Evolutionary conservation across 2,888 invertebrate genomes (phyloP).

Genomic region (Pachydiplax longipennis): DNA sequence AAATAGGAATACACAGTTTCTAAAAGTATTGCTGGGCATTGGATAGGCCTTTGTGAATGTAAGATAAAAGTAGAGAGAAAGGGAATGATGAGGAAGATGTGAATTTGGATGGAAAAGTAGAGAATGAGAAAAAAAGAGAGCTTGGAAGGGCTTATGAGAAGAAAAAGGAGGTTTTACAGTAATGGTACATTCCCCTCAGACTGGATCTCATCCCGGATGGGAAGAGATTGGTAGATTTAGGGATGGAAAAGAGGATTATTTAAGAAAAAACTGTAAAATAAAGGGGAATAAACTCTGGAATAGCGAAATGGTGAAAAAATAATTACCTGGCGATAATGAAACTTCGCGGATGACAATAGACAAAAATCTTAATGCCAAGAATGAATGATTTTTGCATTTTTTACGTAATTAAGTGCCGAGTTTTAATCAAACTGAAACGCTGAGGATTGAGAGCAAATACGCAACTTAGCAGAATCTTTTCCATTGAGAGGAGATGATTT

Average conservation of each 20-base stretch:
- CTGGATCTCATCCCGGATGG: conserved; percentile 10
- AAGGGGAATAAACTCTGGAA: background rate
- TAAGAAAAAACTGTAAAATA: background rate
- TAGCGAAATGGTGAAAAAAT: background rate
- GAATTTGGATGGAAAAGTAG: background rate
- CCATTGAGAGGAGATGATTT: too few relatives aligned
- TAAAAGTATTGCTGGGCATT: too few relatives aligned
- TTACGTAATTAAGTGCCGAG: background rate
- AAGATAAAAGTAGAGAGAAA: background rate
- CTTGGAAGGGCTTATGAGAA: background rate
- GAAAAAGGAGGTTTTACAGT: background rate
- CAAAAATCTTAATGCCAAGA: background rate
- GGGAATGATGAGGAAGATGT: background rate
- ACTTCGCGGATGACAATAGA: background rate
- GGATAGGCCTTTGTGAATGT: background rate
- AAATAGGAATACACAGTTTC: too few relatives aligned
- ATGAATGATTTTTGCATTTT: background rate
- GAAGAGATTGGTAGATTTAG: background rate
- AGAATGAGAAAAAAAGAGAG: background rate
- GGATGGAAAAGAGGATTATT: conserved; percentile 38
- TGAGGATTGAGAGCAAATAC: background rate
- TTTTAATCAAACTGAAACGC: background rate
- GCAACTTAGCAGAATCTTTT: too few relatives aligned
- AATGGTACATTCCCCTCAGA: background rate
- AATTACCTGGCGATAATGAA: background rate